Evolutionary conservation across 2,113 vertebrate species (phyloP).

Genomic region (Panthera uncia): DNA sequence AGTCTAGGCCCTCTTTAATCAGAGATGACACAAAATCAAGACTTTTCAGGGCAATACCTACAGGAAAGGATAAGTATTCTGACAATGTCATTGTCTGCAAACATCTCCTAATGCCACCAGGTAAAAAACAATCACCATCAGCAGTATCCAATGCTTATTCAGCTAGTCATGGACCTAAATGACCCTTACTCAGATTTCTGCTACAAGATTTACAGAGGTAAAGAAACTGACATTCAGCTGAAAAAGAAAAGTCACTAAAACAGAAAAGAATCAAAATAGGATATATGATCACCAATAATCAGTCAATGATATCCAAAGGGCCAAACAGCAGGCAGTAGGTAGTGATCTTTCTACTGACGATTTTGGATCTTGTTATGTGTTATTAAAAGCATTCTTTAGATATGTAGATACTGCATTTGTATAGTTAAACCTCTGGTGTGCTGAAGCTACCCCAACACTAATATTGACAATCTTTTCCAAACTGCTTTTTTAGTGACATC

Average conservation of each 20-base stretch:
- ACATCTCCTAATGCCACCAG: slow-evolving; percentile 82
- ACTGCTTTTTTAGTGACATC: background rate
- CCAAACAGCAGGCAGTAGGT: background rate
- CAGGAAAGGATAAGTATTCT: slow-evolving; percentile 81
- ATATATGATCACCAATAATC: background rate
- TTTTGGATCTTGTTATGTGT: background rate
- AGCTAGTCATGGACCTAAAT: slow-evolving; percentile 54
- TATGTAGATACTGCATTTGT: background rate
- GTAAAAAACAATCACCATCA: slow-evolving; percentile 80
- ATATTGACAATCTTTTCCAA: background rate
- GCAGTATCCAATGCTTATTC: slow-evolving; percentile 73
- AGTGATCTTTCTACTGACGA: background rate
- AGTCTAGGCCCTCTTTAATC: slow-evolving; percentile 77
- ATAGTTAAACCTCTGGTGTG: background rate
- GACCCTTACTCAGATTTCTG: slow-evolving; percentile 47
- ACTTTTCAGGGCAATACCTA: slow-evolving; percentile 82
- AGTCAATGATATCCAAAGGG: background rate
- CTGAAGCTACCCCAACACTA: background rate
- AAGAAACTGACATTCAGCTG: slow-evolving; percentile 13
- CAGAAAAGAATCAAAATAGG: background rate
- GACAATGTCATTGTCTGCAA: slow-evolving; percentile 85
- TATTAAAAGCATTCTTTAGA: background rate
- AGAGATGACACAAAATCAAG: slow-evolving; percentile 86
- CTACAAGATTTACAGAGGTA: slow-evolving; percentile 55
- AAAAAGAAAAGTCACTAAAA: background rate